Percentiles rank a stretch among this genome's conserved stretches.
phyloP scores from a whole-genome alignment of 2,797 vertebrate species.

The Ficedula albicollis region DNA sequence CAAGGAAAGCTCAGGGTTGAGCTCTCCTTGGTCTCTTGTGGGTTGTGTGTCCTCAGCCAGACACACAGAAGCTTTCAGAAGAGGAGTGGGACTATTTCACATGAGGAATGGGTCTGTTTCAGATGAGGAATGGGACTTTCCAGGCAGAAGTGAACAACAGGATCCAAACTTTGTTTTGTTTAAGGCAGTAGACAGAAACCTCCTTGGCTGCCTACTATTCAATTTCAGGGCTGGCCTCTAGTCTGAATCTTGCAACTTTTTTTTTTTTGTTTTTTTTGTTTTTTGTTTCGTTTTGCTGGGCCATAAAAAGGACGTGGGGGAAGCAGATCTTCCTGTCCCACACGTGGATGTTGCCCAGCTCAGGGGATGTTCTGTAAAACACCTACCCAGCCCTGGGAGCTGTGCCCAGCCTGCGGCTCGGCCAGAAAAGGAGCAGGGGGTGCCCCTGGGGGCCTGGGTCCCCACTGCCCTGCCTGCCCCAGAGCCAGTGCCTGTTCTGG shows the following conservation, averaged over 20 bases:
- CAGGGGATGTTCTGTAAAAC: accelerated
- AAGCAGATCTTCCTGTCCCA: background rate
- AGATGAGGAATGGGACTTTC: background rate
- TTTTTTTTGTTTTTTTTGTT: too few species aligned
- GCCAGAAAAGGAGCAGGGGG: background rate
- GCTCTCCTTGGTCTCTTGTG: background rate
- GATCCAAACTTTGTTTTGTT: background rate
- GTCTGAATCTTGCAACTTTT: background rate
- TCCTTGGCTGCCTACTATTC: accelerated
- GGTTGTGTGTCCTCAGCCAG: background rate
- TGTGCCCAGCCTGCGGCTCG: background rate
- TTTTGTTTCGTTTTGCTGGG: background rate
- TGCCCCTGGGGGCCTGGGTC: accelerated
- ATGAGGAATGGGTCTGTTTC: background rate
- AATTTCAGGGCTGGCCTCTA: background rate
- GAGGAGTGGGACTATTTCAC: background rate
- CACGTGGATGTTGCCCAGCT: background rate
- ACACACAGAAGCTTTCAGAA: background rate
- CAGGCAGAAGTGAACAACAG: background rate
- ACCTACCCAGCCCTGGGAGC: background rate
- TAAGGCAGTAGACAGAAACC: background rate
- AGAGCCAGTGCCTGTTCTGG: background rate
- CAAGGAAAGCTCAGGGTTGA: background rate
- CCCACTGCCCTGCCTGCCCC: background rate
- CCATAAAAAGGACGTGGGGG: background rate